Percentiles rank a stretch among this genome's conserved stretches.
Conservation (phyloP, 2,113 vertebrate genomes). For the Tringa solitaria region DNA sequence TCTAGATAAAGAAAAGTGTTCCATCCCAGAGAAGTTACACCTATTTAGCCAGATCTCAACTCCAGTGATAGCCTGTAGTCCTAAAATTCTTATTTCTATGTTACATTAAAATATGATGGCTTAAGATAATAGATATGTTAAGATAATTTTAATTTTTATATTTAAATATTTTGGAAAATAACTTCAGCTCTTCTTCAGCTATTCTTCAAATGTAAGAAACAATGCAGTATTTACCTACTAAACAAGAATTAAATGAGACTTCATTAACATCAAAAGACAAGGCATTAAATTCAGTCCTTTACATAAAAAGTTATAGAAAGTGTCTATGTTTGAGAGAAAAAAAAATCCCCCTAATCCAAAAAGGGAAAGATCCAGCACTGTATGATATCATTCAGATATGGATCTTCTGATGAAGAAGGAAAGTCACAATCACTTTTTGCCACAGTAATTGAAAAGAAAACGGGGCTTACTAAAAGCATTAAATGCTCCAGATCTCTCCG, state of each 20-base stretch:
- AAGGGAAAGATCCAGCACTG: not conserved
- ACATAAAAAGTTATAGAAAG: not conserved
- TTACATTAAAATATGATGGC: not conserved
- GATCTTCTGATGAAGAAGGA: not conserved
- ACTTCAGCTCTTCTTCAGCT: not conserved
- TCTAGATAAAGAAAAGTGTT: not conserved
- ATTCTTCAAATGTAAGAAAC: not conserved
- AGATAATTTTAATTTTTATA: not conserved
- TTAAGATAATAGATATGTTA: not conserved
- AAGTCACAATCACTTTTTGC: not conserved
- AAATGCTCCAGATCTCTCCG: constrained; percentile 93
- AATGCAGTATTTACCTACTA: not conserved
- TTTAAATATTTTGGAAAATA: not conserved
- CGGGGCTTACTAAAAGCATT: constrained; percentile 86
- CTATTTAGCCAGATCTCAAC: not conserved
- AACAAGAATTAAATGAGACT: not conserved
- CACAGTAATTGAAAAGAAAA: not conserved
- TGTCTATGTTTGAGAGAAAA: not conserved
- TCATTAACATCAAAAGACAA: not conserved
- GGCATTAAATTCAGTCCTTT: not conserved
- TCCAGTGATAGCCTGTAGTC: not conserved
- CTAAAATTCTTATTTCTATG: not conserved
- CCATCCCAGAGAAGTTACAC: not conserved
- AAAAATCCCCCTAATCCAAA: not conserved
- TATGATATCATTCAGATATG: fast-evolving